phyloP scores from a whole-genome alignment of 1,140 invertebrate genomes.

The Leptonema lineaticorne region DNA sequence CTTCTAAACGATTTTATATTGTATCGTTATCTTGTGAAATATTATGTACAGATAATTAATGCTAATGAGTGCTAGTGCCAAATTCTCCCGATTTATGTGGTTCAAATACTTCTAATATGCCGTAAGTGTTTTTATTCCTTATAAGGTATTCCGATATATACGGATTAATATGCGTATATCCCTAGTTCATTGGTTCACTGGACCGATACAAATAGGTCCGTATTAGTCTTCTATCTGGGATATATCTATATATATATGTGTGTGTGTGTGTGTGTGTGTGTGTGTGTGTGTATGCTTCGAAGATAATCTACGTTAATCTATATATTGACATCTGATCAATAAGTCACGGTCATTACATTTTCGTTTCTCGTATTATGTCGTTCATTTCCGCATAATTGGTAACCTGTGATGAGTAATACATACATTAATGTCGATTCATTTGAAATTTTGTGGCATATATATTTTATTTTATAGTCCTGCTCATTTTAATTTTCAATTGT shows the following conservation, averaged over 20 bases:
- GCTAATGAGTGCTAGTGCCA: background rate
- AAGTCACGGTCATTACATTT: no score
- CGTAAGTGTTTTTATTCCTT: background rate
- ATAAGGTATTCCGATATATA: background rate
- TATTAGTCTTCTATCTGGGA: constrained; percentile 4
- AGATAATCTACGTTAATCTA: constrained; percentile 1
- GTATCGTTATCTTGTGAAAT: background rate
- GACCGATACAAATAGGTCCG: background rate
- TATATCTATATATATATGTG: background rate
- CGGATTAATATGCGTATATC: background rate
- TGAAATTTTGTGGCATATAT: no score
- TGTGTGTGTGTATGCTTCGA: no score
- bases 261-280: no score
- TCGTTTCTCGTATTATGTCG: no score
- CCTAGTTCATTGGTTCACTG: background rate
- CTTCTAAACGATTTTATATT: background rate
- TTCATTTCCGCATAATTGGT: no score
- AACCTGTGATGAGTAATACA: no score
- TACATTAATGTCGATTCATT: no score
- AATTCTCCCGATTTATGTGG: background rate
- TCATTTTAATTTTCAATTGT: no score
- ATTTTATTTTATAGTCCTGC: no score
- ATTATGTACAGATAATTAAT: background rate
- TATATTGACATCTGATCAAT: constrained; percentile 4
- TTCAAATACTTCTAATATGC: background rate